These are phyloP conservation scores for Anthoscopus minutus DNA, from an alignment of 2,113 vertebrate genomes.

Conservation along the genomic window DNA sequence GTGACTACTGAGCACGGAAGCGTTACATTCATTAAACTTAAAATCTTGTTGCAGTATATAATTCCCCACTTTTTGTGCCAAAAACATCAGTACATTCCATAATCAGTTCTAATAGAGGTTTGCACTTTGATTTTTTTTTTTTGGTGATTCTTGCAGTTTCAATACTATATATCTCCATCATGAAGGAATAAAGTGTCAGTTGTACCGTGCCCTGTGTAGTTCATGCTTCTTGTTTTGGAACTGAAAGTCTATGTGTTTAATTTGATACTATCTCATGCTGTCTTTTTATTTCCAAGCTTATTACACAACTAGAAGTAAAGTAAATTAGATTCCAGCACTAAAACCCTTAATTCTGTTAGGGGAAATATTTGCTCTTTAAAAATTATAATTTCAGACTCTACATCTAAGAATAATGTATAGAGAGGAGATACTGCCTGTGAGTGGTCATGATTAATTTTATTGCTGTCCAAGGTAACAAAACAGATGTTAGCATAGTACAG, in stretches of 20 bases:
- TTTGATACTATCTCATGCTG: neutral
- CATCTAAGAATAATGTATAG: neutral
- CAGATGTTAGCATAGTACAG: neutral
- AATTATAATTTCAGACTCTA: neutral
- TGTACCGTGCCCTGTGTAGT: constrained; percentile 41
- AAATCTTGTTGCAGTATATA: constrained; percentile 16
- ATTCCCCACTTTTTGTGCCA: constrained; percentile 71
- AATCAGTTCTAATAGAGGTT: constrained; percentile 51
- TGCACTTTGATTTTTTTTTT: constrained; percentile 31
- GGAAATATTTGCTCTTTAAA: neutral
- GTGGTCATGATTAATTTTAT: neutral
- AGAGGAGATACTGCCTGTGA: neutral
- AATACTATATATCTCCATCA: constrained; percentile 53
- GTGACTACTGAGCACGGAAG: constrained; percentile 41
- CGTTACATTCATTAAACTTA: constrained; percentile 38
- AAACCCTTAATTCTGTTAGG: neutral
- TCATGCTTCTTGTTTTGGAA: constrained; percentile 32
- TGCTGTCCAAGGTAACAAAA: neutral
- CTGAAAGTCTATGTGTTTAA: neutral
- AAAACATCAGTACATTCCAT: constrained; percentile 63
- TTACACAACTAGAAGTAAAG: neutral
- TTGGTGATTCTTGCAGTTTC: constrained; percentile 54
- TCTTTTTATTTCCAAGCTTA: neutral
- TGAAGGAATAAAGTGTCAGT: constrained; percentile 74
- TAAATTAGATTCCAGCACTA: neutral